Base-by-base conservation (phyloP, 2,888 invertebrate species). In the Tipula lateralis region DNA sequence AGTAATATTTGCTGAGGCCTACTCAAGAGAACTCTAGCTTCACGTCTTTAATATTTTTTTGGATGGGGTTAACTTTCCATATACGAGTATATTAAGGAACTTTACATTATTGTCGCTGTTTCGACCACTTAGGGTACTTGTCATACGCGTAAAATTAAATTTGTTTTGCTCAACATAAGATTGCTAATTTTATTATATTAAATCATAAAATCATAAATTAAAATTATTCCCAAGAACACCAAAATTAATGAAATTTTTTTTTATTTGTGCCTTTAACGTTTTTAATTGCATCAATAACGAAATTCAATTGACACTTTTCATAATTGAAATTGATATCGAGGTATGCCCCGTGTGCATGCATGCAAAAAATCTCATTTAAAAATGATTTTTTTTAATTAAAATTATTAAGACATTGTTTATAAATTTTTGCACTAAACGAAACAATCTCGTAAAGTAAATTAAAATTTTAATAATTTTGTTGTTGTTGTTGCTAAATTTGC, bases 371-470 rank as follows among this genome's bases (percentile, higher is more conserved):
- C 24, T 50, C 12, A 5, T 50, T 16, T 44, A 16, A 50, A 24
- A 24, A 24, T 66, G 19, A 24, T 7, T 2, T 19, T 19, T 66
- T 66, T 66, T 66, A 66, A 66, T 66, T 66, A 66, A 66, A 66
- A 66, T 66, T 66, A 66, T 66, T 66, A 66, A 66, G 66, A 66
- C 66, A 66, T 66, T 66, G 66, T 19, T 24, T 66, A 50, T 50
- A 50, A 50, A 50, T 50, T 50, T 50, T 44, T 16, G 9, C 44
- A 13, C 44, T 44, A 44, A 66, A 19, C 66, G 24, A 66, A 66
- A 24, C 66, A 66, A 66, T 24, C 66, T 66, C 24, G 66, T 66
- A 66, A 66, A 66, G 66, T 66, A 66, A 66, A 7, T 24, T 66
- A 66, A 9, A 66, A 66, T 66, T 66, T 66, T 50, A 16, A 16